Evolutionary conservation across 2,888 invertebrate species (phyloP), one percentile per base, ranked within the genome.

Genomic region (Drosophila formosana): DNA sequence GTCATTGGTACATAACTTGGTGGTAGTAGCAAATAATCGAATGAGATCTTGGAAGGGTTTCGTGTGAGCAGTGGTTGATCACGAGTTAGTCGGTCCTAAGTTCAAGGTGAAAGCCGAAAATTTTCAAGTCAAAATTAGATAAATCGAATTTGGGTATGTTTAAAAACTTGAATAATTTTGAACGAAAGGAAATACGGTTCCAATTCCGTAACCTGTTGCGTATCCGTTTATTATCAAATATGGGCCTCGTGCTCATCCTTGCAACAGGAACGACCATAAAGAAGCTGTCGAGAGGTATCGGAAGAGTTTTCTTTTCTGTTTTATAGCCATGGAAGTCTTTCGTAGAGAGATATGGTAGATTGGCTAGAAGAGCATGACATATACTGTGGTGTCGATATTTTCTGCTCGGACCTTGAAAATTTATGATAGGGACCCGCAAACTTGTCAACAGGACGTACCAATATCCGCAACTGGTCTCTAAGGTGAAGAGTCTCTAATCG

Each of bases 21-120:
- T 95, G 94, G 94, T 94, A 94, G 95, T 95, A 95, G 95, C 95
- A 95, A 95, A 94, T 94, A 95, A 94, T 94, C 94, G 93, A 94
- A 94, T 93, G 94, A 94, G 94, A 91, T 90, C 93, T 93, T 94
- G 93, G 93, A 93, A 94, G 93, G 93, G 94, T 94, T 94, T 93
- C 94, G 93, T 93, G 94, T 94, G 93, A 94, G 93, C 94, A 93
- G 93, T 93, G 91, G 93, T 94, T 94, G 94, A 92, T 93, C 93
- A 93, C 92, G 93, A 93, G 93, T 93, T 90, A 94, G 93, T 93
- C 93, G 93, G 93, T 93, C 93, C 93, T 93, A 95, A 94, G 93
- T 93, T 93, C 92, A 91, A 93, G 91, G 93, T 91, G 92, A 93
- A 93, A 92, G 92, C 93, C 91, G 89, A 92, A 92, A 93, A 73